Percentiles rank a stretch among this genome's conserved stretches.
phyloP scores from a whole-genome alignment of 2,888 invertebrate genomes.

The Eremobia ochroleuca region DNA sequence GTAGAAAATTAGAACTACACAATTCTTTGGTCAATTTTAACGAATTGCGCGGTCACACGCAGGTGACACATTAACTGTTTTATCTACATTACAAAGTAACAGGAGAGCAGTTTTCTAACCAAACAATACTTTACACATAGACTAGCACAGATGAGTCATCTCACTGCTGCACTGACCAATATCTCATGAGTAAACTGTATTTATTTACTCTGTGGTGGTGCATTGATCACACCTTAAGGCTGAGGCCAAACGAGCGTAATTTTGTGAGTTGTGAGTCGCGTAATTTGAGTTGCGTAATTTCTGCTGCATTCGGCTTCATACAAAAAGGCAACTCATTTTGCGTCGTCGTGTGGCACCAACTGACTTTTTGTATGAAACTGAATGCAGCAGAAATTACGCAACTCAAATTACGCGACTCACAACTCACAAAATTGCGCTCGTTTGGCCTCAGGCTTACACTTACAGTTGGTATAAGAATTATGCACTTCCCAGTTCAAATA shows the following conservation, averaged over 20 bases:
- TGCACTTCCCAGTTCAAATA: slow-evolving; percentile 55
- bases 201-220: slow-evolving; percentile 17
- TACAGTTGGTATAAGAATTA: slow-evolving; percentile 48
- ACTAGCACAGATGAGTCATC: slow-evolving; percentile 32
- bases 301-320: no score
- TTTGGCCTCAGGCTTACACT: no score
- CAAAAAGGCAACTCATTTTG: no score
- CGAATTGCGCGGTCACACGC: background rate
- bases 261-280: no score
- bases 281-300: no score
- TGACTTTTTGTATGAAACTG: no score
- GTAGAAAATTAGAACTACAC: background rate
- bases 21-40: background rate
- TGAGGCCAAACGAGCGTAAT: no score
- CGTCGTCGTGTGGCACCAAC: no score
- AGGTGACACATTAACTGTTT: slow-evolving; percentile 1
- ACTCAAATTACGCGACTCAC: no score
- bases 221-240: slow-evolving; percentile 53
- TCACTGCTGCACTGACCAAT: slow-evolving; percentile 24
- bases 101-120: slow-evolving; percentile 16
- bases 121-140: slow-evolving; percentile 26
- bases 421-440: no score
- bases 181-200: slow-evolving; percentile 32
- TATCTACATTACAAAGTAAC: background rate
- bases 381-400: no score